Evolutionary conservation across 1,140 invertebrate species (phyloP).

Genomic region (Nasonia giraulti): DNA sequence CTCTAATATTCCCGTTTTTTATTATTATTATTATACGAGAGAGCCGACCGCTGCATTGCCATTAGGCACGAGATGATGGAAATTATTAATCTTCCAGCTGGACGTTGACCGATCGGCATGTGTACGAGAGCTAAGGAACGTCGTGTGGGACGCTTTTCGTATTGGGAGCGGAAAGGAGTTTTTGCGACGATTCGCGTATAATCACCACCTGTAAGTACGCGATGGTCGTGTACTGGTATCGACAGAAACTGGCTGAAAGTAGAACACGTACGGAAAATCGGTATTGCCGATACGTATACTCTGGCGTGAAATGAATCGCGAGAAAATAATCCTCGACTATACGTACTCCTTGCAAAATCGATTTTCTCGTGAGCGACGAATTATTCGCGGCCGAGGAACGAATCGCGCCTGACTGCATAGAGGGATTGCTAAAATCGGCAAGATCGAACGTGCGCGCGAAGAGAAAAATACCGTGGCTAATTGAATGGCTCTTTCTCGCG

Average conservation of each 20-base stretch:
- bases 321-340: no score
- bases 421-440: background rate
- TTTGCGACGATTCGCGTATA: no score
- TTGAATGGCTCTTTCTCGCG: background rate
- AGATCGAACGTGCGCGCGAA: background rate
- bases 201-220: no score
- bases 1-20: background rate
- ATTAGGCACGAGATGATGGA: background rate
- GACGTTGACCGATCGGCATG: conserved; percentile 2
- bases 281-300: no score
- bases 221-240: no score
- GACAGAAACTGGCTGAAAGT: no score
- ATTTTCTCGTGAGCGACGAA: background rate
- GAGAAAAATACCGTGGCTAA: conserved; percentile 1
- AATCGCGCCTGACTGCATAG: background rate
- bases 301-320: no score
- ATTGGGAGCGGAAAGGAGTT: no score
- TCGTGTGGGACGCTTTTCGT: background rate
- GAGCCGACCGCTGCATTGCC: background rate
- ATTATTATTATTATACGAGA: conserved; percentile 5
- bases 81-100: background rate
- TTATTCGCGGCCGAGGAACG: background rate
- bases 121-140: background rate
- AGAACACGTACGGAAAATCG: no score
- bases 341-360: background rate